A percentile compares a stretch with the other conserved stretches of the same genome.
phyloP scores from a whole-genome alignment of 2,113 vertebrate species.

The Hemichromis elongatus region DNA sequence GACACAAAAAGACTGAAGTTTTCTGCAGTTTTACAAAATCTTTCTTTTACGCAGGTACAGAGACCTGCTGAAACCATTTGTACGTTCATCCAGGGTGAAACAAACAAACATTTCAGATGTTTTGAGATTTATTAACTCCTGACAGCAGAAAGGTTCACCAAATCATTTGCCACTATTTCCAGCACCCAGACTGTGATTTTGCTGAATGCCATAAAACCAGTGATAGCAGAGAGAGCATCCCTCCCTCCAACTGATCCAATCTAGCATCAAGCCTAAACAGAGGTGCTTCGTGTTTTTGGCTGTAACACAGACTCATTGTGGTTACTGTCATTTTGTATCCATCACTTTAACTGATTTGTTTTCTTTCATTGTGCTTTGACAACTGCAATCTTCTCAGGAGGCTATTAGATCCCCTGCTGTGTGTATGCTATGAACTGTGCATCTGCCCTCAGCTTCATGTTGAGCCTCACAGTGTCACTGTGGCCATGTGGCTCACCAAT shows the following conservation, averaged over 20 bases:
- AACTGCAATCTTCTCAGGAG: neutral
- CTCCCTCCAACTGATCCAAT: neutral
- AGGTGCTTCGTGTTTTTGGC: neutral
- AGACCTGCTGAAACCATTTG: neutral
- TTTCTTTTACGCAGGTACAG: neutral
- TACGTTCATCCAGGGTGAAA: neutral
- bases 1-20: neutral
- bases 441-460: neutral
- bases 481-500: neutral
- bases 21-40: neutral
- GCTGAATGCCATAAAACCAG: neutral
- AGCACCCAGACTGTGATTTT: neutral
- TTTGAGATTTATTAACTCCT: neutral
- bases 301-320: neutral
- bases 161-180: neutral
- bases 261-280: neutral
- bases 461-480: neutral
- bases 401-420: neutral
- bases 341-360: neutral
- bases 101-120: neutral
- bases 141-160: neutral
- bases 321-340: neutral
- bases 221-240: neutral
- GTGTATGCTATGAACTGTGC: neutral
- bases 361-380: neutral